A percentile compares a stretch with the other conserved stretches of the same genome.
phyloP scores from a whole-genome alignment of 2,113 vertebrate species.

The Perca schrenkii region DNA sequence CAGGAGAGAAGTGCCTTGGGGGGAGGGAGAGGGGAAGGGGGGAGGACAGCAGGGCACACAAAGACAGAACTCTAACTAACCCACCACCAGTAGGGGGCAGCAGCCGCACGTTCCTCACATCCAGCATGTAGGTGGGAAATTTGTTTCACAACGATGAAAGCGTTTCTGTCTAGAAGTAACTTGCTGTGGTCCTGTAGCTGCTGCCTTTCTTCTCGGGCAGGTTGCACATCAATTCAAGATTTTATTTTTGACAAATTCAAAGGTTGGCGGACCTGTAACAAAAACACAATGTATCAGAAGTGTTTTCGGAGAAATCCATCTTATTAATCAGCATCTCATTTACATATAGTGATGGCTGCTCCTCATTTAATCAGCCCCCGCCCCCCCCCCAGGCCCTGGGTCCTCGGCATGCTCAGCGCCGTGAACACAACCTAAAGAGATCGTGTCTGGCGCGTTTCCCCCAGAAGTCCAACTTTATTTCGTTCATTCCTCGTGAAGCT shows the following conservation, averaged over 20 bases:
- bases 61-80: not conserved
- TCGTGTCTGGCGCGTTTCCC: too few species aligned
- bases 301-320: not conserved
- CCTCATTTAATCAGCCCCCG: not conserved
- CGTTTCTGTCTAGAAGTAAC: too few species aligned
- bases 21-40: too few species aligned
- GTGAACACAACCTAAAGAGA: not conserved
- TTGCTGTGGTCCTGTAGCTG: too few species aligned
- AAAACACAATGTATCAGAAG: not conserved
- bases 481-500: not conserved
- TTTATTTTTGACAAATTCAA: not conserved
- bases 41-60: not conserved
- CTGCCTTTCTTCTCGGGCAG: too few species aligned
- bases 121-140: too few species aligned
- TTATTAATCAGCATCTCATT: not conserved
- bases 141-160: too few species aligned
- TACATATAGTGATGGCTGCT: not conserved
- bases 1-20: not conserved
- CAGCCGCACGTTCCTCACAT: not conserved
- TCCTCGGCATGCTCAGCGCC: not conserved
- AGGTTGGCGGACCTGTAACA: not conserved
- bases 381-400: slow-evolving; percentile 18
- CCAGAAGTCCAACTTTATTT: too few species aligned
- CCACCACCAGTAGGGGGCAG: slow-evolving; percentile 19
- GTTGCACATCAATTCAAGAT: too few species aligned